Conservation (phyloP, 2,113 vertebrate species). For the Hepsetus odoe region DNA sequence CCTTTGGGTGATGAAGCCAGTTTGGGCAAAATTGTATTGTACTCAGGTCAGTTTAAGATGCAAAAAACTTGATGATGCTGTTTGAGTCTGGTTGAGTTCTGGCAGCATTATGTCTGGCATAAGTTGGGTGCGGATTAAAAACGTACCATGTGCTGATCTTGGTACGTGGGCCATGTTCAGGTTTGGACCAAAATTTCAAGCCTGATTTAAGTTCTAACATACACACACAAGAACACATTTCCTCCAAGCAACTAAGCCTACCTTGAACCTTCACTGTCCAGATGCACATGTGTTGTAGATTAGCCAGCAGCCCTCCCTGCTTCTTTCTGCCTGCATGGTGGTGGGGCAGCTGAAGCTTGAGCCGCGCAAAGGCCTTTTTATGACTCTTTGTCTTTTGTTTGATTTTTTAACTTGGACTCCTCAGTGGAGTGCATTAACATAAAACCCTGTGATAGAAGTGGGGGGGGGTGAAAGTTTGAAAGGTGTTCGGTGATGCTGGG, state of each 20-base stretch:
- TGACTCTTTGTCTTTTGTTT: constrained; percentile 49
- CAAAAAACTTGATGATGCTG: too few relatives aligned
- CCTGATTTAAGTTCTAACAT: too few relatives aligned
- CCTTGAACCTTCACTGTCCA: constrained; percentile 1
- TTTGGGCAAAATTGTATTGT: too few relatives aligned
- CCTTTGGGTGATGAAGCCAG: too few relatives aligned
- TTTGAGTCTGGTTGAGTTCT: too few relatives aligned
- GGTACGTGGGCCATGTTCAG: too few relatives aligned
- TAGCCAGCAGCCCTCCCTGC: constrained; percentile 30
- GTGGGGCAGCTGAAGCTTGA: constrained; percentile 20
- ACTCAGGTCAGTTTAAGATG: too few relatives aligned
- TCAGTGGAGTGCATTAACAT: constrained; percentile 41
- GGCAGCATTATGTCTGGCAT: too few relatives aligned
- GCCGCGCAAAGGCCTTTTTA: constrained; percentile 43
- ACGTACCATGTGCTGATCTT: too few relatives aligned
- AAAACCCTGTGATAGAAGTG: constrained; percentile 45
- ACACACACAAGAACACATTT: constrained; percentile 26
- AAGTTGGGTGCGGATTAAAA: too few relatives aligned
- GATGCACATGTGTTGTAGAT: constrained; percentile 53
- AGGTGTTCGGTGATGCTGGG: constrained; percentile 26
- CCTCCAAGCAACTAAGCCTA: background rate
- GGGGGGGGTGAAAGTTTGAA: constrained; percentile 42
- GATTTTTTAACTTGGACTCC: constrained; percentile 53
- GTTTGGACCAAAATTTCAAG: too few relatives aligned
- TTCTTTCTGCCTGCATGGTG: constrained; percentile 9